A percentile compares a stretch with the other conserved stretches of the same genome.
Evolutionary conservation across 2,113 vertebrate species (phyloP).

Genomic region (Poeciliopsis turrubarensis): DNA sequence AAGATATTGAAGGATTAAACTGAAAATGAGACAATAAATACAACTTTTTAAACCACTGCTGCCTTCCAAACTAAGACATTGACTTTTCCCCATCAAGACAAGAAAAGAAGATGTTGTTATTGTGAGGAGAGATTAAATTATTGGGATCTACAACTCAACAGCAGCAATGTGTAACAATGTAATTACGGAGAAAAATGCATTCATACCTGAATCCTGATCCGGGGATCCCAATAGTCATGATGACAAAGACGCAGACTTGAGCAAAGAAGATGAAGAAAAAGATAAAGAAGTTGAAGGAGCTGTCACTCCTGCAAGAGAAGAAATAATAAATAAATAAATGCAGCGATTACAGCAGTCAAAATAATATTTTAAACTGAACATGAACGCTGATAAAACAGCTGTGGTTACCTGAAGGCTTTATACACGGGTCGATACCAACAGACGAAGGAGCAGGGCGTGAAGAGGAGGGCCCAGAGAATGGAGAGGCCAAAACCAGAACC

Average conservation of each 20-base stretch:
- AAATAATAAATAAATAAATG: neutral
- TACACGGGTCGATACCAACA: slow-evolving; percentile 98
- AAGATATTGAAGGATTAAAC: neutral
- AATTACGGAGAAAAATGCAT: neutral
- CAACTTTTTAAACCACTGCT: neutral
- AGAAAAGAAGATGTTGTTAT: neutral
- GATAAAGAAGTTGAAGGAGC: slow-evolving; percentile 97
- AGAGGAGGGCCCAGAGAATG: slow-evolving; percentile 93
- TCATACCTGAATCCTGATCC: slow-evolving; percentile 93
- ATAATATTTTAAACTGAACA: neutral
- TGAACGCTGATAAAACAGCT: neutral
- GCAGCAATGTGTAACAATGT: neutral
- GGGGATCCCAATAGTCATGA: slow-evolving; percentile 93
- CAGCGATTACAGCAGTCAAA: neutral
- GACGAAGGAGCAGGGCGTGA: slow-evolving; percentile 93
- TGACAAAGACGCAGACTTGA: slow-evolving; percentile 87
- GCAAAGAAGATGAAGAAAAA: slow-evolving; percentile 98
- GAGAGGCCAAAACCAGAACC: slow-evolving; percentile 90
- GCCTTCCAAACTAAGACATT: neutral
- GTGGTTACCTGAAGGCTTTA: slow-evolving; percentile 92
- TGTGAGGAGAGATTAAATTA: neutral
- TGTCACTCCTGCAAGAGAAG: slow-evolving; percentile 87
- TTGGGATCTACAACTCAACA: neutral
- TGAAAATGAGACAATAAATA: neutral
- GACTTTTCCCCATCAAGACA: neutral